Evolutionary conservation across 2,888 invertebrate genomes (phyloP).

Genomic region (Dioctria rufipes): DNA sequence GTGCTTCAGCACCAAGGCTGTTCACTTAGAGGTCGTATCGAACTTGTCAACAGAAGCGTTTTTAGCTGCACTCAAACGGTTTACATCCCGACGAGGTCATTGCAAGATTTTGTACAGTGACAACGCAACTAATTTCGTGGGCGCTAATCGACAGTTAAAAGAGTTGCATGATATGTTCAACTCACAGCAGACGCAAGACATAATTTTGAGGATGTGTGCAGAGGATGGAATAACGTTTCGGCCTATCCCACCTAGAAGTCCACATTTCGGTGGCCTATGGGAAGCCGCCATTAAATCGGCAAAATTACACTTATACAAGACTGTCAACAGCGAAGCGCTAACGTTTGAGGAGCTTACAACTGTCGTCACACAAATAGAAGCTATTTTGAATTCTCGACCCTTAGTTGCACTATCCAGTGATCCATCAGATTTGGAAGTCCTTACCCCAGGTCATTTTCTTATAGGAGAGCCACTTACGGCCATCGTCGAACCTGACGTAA

Average conservation of each 20-base stretch:
- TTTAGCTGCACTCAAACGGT: background rate
- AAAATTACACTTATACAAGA: background rate
- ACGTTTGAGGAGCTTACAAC: too few species aligned
- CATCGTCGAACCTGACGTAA: background rate
- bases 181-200: background rate
- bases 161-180: background rate
- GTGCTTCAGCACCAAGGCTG: constrained; percentile 47
- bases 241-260: background rate
- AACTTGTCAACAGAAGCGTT: too few species aligned
- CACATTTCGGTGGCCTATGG: constrained; percentile 7
- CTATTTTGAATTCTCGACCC: constrained; percentile 61
- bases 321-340: too few species aligned
- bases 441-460: constrained; percentile 32
- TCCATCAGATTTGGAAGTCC: constrained; percentile 12
- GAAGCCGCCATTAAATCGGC: background rate
- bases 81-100: background rate
- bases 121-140: background rate
- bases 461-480: background rate
- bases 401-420: constrained; percentile 56
- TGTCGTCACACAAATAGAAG: constrained; percentile 58
- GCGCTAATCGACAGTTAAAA: background rate
- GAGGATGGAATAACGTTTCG: background rate
- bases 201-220: background rate
- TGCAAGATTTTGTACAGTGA: background rate
- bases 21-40: constrained; percentile 53